These are phyloP conservation scores for Arenaria interpres DNA, from an alignment of 2,113 vertebrate species.

Conservation along the genomic window DNA sequence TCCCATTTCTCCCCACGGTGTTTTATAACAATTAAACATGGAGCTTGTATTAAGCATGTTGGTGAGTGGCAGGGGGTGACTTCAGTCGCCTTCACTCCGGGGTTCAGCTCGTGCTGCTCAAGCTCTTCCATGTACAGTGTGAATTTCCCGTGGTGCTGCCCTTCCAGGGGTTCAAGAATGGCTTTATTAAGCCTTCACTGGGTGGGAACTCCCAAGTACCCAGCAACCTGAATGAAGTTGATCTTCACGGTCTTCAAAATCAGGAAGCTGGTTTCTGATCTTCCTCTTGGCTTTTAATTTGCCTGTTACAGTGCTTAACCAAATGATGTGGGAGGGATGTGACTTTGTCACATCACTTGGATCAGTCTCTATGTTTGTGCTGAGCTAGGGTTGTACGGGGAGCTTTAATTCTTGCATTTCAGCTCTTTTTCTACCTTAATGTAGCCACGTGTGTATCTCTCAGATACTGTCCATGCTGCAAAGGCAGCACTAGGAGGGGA, in stretches of 20 bases:
- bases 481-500: neutral
- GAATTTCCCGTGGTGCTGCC: neutral
- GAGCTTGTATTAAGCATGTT: neutral
- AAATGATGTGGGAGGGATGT: rapidly evolving
- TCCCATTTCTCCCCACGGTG: neutral
- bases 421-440: neutral
- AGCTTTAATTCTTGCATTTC: neutral
- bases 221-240: neutral
- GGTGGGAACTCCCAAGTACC: neutral
- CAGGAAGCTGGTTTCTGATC: neutral
- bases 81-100: neutral
- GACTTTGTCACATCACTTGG: neutral
- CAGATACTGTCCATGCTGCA: neutral
- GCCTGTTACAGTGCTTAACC: neutral
- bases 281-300: neutral
- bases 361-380: neutral
- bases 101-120: neutral
- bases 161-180: neutral
- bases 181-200: neutral
- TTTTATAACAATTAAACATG: neutral
- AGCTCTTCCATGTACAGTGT: too few relatives aligned
- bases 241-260: neutral
- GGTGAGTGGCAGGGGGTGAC: neutral
- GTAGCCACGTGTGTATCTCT: neutral
- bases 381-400: neutral